Evolutionary conservation across 2,888 invertebrate genomes (phyloP), one percentile per base, ranked within the genome.

Genomic region (Dinocampus coccinellae): DNA sequence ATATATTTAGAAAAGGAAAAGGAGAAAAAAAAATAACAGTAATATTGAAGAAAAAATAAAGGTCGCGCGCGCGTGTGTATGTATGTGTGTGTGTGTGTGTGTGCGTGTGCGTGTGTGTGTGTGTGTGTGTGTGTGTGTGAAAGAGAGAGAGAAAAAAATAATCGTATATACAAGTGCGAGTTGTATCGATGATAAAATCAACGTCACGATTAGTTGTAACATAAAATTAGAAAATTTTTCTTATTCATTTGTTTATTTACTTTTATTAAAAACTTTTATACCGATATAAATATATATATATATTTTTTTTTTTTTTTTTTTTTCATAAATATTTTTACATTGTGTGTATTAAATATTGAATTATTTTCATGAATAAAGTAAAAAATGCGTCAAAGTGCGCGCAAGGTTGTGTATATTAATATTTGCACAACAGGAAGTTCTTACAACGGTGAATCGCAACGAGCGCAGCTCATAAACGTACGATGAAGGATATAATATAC

Each of bases 401-500:
- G 26, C 16, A 13, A 22, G 34, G 39, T 36, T 22, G 13, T 34
- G 39, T 33, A 36, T 33, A 20, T 34, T 20, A 42, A 42, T 67
- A 67, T 67, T 72, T 72, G 26, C 65, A 39, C 66, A 66, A 66
- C 70, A 71, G 70, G 70, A 72, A 72, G 67, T 72, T 68, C 66
- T 72, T 72, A 57, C 39, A 72, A 63, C 62, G 67, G 67, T 67
- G 66, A 72, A 72, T 72, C 66, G 71, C 62, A 72, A 72, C 71
- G 61, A 72, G 66, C 67, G 57, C 67, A 62, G 53, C 52, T 71
- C 66, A 71, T 71, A 71, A 71, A 66, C 61, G 71, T 52, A 72
- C 62, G 67, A 72, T 72, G 71, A 72, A 68, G 71, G 67, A 72
- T 72, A 72, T 61, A 61, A 71, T 71, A 57, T 57, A 55, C 71